Evolutionary conservation across 2,888 invertebrate genomes (phyloP).

Genomic region (Eulithis testata): DNA sequence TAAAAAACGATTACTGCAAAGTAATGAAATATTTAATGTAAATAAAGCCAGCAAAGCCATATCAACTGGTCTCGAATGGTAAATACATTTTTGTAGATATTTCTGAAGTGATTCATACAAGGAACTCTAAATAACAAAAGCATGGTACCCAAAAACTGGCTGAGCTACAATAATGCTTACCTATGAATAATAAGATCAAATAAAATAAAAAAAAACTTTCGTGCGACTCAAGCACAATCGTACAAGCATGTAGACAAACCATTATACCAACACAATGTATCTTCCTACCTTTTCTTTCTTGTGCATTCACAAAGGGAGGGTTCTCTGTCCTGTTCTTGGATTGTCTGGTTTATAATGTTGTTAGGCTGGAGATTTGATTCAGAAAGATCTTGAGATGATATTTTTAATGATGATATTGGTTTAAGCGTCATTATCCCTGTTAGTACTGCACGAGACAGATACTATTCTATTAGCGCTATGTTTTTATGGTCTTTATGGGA

Average conservation of each 20-base stretch:
- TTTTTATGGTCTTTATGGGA: not conserved
- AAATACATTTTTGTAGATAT: not conserved
- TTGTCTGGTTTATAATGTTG: conserved; percentile 63
- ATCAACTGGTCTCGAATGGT: too few relatives aligned
- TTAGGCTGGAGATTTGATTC: conserved; percentile 47
- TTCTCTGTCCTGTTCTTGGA: conserved; percentile 59
- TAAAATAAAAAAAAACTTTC: conserved; percentile 63
- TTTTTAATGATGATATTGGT: conserved; percentile 27
- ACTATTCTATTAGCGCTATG: not conserved
- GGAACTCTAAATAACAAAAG: conserved; percentile 49
- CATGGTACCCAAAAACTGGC: conserved; percentile 53
- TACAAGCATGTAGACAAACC: conserved; percentile 76
- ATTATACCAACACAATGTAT: conserved; percentile 78
- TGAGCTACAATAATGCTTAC: conserved; percentile 72
- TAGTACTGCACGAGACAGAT: conserved; percentile 4
- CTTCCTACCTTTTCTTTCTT: conserved; percentile 55
- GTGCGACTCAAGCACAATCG: conserved; percentile 72
- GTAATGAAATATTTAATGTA: too few relatives aligned
- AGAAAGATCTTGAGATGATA: conserved; percentile 37
- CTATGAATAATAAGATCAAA: conserved; percentile 81
- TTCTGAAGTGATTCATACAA: conserved; percentile 1
- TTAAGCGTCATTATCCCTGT: conserved; percentile 21
- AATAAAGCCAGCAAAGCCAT: too few relatives aligned
- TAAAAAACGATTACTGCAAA: too few relatives aligned
- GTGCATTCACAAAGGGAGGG: conserved; percentile 52